These are phyloP conservation scores for Hemithea aestivaria DNA, from an alignment of 2,888 invertebrate species.

Conservation along the genomic window DNA sequence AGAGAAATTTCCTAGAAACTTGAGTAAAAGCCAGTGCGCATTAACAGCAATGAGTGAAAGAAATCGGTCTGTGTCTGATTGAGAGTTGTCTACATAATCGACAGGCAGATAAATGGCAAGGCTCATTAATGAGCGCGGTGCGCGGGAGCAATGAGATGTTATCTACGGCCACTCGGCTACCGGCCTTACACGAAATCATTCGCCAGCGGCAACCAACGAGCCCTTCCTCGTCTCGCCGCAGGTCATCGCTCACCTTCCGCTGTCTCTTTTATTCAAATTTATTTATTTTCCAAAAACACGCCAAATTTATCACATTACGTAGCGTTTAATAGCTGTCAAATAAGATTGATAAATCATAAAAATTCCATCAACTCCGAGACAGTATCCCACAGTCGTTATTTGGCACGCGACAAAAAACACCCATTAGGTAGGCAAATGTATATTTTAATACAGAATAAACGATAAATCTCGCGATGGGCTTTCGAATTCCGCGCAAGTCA, in stretches of 20 bases:
- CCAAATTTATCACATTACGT: slow-evolving; percentile 14
- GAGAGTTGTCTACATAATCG: slow-evolving; percentile 44
- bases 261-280: slow-evolving; percentile 19
- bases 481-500: slow-evolving; percentile 78
- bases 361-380: slow-evolving; percentile 51
- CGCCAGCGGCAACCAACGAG: slow-evolving; percentile 28
- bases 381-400: slow-evolving; percentile 52
- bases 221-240: slow-evolving; percentile 14
- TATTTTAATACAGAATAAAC: slow-evolving; percentile 77
- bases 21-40: slow-evolving; percentile 1
- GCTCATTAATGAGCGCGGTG: slow-evolving; percentile 68
- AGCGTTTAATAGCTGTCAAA: slow-evolving; percentile 36
- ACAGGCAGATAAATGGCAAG: slow-evolving; percentile 58
- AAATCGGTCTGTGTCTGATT: slow-evolving; percentile 28
- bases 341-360: slow-evolving; percentile 61
- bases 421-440: slow-evolving; percentile 75
- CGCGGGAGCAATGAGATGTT: slow-evolving; percentile 65
- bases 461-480: slow-evolving; percentile 77
- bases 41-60: slow-evolving; percentile 16
- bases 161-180: slow-evolving; percentile 57
- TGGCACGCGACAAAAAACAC: slow-evolving; percentile 73
- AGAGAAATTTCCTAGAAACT: too few relatives aligned
- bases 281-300: slow-evolving; percentile 3
- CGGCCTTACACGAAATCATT: slow-evolving; percentile 48
- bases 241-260: slow-evolving; percentile 5